phyloP scores from a whole-genome alignment of 2,113 vertebrate species.

The Onychorhynchus coronatus region DNA sequence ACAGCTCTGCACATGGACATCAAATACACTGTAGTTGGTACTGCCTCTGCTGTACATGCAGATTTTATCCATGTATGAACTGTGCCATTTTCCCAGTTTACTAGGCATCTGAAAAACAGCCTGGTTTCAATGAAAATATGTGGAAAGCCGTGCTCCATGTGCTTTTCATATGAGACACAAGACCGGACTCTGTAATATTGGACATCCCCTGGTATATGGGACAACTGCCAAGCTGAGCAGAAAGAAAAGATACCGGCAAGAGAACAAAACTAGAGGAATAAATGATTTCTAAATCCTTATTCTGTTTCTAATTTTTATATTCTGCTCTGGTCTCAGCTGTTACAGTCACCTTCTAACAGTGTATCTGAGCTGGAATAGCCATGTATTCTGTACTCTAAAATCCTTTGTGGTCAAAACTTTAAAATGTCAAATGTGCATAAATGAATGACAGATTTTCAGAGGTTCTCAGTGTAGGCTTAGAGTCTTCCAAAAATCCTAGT shows the following conservation, averaged over 20 bases:
- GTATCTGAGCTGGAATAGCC: not conserved
- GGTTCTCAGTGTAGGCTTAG: not conserved
- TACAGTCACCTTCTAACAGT: not conserved
- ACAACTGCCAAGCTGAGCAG: not conserved
- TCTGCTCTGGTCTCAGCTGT: not conserved
- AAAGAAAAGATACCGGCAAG: not conserved
- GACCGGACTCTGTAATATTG: not conserved
- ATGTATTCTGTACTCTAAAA: not conserved
- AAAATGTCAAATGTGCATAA: not conserved
- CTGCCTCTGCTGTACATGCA: not conserved
- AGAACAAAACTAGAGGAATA: not conserved
- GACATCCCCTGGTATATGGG: not conserved
- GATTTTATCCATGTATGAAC: not conserved
- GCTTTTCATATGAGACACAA: conserved; percentile 7
- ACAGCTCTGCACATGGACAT: not conserved
- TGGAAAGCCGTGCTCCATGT: not conserved
- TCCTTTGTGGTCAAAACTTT: not conserved
- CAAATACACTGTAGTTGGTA: not conserved
- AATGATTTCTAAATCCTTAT: not conserved
- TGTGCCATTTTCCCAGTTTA: not conserved
- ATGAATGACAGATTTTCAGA: not conserved
- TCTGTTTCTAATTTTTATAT: conserved; percentile 2
- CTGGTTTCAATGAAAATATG: not conserved
- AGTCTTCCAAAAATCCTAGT: not conserved
- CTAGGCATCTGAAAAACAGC: not conserved